phyloP scores from a whole-genome alignment of 2,797 vertebrate genomes.

The Anguilla obscura region DNA sequence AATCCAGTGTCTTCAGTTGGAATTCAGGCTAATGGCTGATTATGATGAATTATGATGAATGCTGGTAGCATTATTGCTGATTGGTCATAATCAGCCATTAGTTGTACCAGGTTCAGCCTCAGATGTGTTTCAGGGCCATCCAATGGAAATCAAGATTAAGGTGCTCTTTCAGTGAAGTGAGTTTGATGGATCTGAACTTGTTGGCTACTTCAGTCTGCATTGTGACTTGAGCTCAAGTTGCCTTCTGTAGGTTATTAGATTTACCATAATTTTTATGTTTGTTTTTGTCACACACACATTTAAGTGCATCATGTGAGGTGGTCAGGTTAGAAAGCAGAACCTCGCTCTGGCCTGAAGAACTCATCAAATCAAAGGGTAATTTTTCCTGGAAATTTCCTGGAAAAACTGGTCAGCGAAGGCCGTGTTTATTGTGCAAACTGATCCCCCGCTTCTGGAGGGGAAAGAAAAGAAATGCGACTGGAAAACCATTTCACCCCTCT shows the following conservation, averaged over 20 bases:
- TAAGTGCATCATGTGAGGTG: neutral
- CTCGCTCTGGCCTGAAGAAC: neutral
- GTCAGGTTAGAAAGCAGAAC: neutral
- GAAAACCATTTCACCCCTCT: neutral
- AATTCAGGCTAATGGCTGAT: no score
- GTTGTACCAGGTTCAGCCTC: neutral
- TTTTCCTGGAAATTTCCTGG: neutral
- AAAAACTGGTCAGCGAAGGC: neutral
- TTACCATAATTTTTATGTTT: neutral
- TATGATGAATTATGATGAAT: no score
- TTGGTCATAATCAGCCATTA: no score
- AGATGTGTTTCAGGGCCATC: neutral
- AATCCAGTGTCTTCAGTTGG: no score
- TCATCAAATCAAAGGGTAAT: neutral
- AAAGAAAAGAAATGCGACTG: conserved; percentile 6
- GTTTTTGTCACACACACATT: neutral
- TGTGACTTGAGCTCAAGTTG: neutral
- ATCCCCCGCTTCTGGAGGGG: neutral
- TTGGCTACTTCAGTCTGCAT: neutral
- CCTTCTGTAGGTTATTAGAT: neutral
- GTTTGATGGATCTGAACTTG: neutral
- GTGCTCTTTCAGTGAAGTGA: neutral
- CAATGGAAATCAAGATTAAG: neutral
- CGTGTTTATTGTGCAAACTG: conserved; percentile 11
- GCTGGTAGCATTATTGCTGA: no score